Evolutionary conservation across 2,113 vertebrate genomes (phyloP).

Genomic region (Microcebus tavaratra): DNA sequence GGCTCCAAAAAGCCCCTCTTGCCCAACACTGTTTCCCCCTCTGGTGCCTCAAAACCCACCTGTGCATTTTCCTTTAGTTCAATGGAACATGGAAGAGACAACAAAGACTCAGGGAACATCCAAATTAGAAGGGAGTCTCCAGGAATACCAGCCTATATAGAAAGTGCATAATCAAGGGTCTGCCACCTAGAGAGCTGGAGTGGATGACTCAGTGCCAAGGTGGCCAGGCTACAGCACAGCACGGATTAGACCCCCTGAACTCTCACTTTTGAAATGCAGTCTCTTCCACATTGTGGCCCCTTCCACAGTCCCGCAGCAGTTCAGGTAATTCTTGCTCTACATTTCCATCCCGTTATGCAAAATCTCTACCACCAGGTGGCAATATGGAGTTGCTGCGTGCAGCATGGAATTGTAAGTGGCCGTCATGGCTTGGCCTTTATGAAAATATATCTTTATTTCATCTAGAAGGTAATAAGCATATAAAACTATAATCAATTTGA

Average conservation of each 20-base stretch:
- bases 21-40: background rate
- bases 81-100: background rate
- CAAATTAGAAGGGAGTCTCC: background rate
- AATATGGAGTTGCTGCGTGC: background rate
- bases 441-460: background rate
- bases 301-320: too few relatives aligned
- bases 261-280: background rate
- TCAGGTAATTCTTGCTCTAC: background rate
- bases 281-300: too few relatives aligned
- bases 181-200: background rate
- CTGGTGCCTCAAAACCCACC: background rate
- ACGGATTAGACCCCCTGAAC: background rate
- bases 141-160: background rate
- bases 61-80: background rate
- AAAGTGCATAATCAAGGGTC: background rate
- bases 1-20: background rate
- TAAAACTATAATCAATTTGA: slow-evolving; percentile 14
- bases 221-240: background rate
- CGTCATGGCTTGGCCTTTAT: background rate
- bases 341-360: background rate
- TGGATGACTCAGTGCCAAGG: background rate
- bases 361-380: slow-evolving; percentile 67
- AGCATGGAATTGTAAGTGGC: background rate
- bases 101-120: background rate
- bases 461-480: background rate